Evolutionary conservation across 2,888 invertebrate genomes (phyloP), one percentile per base, ranked within the genome.

Genomic region (Exephanes ischioxanthus): DNA sequence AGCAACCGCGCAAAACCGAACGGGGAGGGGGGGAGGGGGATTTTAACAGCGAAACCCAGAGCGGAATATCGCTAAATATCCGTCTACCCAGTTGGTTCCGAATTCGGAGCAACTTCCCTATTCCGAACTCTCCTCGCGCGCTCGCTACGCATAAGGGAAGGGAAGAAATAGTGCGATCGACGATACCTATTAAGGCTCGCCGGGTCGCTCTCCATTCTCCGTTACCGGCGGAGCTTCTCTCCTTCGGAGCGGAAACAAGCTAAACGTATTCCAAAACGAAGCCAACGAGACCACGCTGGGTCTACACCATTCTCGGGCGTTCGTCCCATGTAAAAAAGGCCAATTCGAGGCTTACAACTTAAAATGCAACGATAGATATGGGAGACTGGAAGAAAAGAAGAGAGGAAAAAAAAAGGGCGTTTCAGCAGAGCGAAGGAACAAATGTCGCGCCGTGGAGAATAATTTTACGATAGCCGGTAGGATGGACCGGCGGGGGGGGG

Each of bases 11-110:
- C 72, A 80, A 83, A 80, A 83, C 19, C 1, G 22, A 55, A 22
- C 19, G 22, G 26, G 58, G n/a, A n/a, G n/a, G n/a, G n/a, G n/a
- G n/a, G n/a, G n/a, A n/a, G 22, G 53, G n/a, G 51, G 51, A 53
- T 0, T 67, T 63, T 30, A n/a, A 6, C 67, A n/a, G 51, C 19
- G 55, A 48, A 75, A 26, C 61, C 26, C 22, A 11, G 9, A 14
- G 70, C 71, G 67, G 71, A 76, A 83, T 83, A 85, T 83, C 80
- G 80, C 85, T 80, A 85, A 85, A 80, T 77, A 85, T 85, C 78
- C 76, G 76, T 80, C 75, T 66, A 19, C 67, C 26, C 11, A 51
- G 41, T 16, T n/a, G 61, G 33, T 72, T 83, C 83, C 76, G 76
- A 85, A 83, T 83, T 80, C 83, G 85, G 80, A 83, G 72, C 61